These are phyloP conservation scores for Scaptomyza pallida DNA, from an alignment of 1,140 invertebrate genomes.

Conservation along the genomic window DNA sequence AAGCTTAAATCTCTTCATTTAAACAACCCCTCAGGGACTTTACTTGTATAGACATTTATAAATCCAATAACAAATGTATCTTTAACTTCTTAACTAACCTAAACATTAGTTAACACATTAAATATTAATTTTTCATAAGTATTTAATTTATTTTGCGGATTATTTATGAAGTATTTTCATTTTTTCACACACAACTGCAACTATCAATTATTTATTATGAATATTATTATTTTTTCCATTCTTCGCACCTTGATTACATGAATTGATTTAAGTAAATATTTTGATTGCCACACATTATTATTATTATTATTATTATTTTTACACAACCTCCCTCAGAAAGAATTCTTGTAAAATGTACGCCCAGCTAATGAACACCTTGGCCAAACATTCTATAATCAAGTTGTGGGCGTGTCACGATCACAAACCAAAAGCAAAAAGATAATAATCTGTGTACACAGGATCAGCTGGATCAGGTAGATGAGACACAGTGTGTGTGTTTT, in stretches of 20 bases:
- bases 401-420: conserved; percentile 65
- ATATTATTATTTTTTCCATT: background rate
- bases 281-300: conserved; percentile 1
- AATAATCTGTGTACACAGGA: conserved; percentile 17
- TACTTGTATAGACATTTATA: background rate
- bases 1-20: background rate
- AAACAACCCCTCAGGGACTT: background rate
- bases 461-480: background rate
- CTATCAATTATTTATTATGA: conserved; percentile 19
- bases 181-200: conserved; percentile 20
- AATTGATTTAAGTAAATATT: conserved; percentile 24
- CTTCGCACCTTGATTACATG: conserved; percentile 27
- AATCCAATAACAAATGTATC: conserved; percentile 16
- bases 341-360: conserved; percentile 34
- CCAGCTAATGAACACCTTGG: conserved; percentile 51
- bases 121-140: conserved; percentile 6
- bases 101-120: conserved; percentile 9
- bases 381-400: conserved; percentile 54
- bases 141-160: conserved; percentile 1
- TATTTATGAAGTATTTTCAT: no score
- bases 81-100: conserved; percentile 18
- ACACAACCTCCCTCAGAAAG: background rate
- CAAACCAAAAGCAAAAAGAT: conserved; percentile 2
- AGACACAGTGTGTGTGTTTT: background rate
- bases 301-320: conserved; percentile 4